A percentile compares a stretch with the other conserved stretches of the same genome.
These are phyloP conservation scores for Drosophila nebulosa DNA, from an alignment of 1,140 invertebrate species.

Conservation along the genomic window DNA sequence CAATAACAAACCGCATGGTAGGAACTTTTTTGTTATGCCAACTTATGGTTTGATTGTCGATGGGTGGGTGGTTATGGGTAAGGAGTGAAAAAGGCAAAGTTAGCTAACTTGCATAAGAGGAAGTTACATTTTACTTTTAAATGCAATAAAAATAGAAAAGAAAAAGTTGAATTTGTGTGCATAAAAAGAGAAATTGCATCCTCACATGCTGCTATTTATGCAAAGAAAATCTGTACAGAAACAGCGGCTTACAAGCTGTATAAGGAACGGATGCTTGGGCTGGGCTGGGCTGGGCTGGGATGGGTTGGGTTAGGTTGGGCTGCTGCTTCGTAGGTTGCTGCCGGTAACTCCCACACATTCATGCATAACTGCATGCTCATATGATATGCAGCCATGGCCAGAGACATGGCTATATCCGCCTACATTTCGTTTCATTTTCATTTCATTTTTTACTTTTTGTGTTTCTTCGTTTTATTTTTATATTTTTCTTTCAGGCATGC, in stretches of 20 bases:
- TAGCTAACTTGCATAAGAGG: conserved; percentile 12
- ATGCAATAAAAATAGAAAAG: conserved; percentile 31
- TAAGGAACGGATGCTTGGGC: neutral
- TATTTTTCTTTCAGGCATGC: conserved; percentile 37
- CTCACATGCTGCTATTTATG: conserved; percentile 67
- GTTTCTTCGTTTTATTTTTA: neutral
- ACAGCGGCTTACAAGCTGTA: conserved; percentile 47
- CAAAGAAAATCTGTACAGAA: conserved; percentile 67
- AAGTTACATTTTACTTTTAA: conserved; percentile 63
- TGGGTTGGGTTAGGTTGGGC: neutral
- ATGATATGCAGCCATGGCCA: conserved; percentile 51
- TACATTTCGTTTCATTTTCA: conserved; percentile 59
- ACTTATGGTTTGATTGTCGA: conserved; percentile 44
- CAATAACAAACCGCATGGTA: conserved; percentile 42
- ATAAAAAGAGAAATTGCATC: conserved; percentile 17
- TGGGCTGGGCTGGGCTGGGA: neutral
- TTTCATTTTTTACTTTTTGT: conserved; percentile 23
- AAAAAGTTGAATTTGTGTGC: neutral
- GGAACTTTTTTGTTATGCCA: conserved; percentile 42
- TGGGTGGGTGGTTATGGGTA: neutral
- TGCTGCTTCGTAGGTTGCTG: neutral
- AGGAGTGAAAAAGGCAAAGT: neutral
- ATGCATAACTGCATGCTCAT: conserved; percentile 34
- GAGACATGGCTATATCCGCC: conserved; percentile 34
- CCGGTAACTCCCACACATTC: neutral